Evolutionary conservation across 2,797 vertebrate species (phyloP).

Genomic region (Anguilla megastoma): DNA sequence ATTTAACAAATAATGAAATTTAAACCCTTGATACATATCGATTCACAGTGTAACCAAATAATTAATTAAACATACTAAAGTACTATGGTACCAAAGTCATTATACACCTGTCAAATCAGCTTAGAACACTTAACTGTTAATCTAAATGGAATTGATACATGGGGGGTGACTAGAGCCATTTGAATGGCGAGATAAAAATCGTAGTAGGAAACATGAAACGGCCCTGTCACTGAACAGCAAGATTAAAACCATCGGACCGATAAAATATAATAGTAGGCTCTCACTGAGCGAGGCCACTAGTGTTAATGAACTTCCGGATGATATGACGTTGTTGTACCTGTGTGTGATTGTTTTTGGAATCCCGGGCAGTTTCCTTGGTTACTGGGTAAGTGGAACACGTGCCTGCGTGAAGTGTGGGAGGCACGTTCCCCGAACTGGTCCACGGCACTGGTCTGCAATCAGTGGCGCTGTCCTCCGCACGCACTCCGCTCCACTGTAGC

Average conservation of each 20-base stretch:
- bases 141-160: not conserved
- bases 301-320: not conserved
- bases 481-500: not conserved
- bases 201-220: not conserved
- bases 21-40: not conserved
- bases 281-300: not conserved
- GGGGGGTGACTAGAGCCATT: not conserved
- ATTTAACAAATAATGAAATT: not conserved
- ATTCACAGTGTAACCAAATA: not conserved
- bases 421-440: constrained; percentile 23
- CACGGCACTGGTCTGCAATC: not conserved
- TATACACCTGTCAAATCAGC: too few relatives aligned
- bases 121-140: too few relatives aligned
- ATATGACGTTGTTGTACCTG: not conserved
- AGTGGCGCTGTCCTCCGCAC: not conserved
- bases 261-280: not conserved
- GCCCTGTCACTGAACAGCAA: not conserved
- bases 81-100: too few relatives aligned
- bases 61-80: not conserved
- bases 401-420: constrained; percentile 12
- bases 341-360: not conserved
- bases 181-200: not conserved
- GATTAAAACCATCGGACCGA: constrained; percentile 12
- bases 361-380: constrained; percentile 31
- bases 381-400: not conserved